Evolutionary conservation across 64 coral and sea anemone species (phyloP).

Genomic region (Montipora cactus): DNA sequence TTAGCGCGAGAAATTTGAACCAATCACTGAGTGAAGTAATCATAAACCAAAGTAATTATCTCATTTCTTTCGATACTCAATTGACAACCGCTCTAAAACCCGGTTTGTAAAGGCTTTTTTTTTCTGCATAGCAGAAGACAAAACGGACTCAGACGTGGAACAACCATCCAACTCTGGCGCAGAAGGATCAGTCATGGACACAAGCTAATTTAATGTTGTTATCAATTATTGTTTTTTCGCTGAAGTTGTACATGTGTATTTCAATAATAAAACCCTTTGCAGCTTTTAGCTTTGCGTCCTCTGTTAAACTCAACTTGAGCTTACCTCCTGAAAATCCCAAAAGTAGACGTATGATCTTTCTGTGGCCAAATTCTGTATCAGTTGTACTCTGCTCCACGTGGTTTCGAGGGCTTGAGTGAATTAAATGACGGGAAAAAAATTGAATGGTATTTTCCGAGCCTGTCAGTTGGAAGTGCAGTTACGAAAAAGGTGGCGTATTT

Average conservation of each 20-base stretch:
- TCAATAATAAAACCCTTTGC: not conserved
- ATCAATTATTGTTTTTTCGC: not conserved
- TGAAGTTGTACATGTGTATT: not conserved
- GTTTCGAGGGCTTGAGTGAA: no score
- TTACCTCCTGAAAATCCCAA: no score
- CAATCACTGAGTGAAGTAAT: no score
- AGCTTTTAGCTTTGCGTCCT: not conserved
- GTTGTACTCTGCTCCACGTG: no score
- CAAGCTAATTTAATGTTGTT: not conserved
- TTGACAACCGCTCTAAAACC: no score
- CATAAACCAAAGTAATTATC: no score
- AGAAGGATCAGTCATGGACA: slow-evolving; percentile 27
- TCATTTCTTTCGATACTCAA: no score
- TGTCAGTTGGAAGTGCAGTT: not conserved
- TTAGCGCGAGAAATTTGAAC: no score
- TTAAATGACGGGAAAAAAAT: no score
- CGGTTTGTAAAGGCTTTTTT: not conserved
- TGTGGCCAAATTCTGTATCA: no score
- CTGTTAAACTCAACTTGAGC: no score
- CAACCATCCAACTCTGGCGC: slow-evolving; percentile 1
- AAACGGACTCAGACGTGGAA: not conserved
- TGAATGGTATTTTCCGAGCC: not conserved
- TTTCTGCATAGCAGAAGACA: slow-evolving; percentile 18
- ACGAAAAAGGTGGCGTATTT: not conserved
- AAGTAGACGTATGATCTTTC: no score